Base-by-base conservation (phyloP, 2,797 vertebrate species). In the Labroides dimidiatus region DNA sequence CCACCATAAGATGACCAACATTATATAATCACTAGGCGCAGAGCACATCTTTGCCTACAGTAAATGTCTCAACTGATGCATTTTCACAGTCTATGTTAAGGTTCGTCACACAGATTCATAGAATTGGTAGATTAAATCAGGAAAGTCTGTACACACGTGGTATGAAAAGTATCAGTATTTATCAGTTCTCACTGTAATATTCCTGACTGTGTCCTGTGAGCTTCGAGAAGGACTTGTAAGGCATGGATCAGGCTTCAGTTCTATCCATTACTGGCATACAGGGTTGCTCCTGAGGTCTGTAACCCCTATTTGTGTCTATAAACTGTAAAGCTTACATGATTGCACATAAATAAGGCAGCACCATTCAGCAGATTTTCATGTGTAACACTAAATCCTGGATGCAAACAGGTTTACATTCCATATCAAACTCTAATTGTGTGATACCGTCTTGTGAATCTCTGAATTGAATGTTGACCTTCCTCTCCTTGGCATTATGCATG, bases 401-500 rank as follows among this genome's bases (percentile, higher is more conserved):
- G 53, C 43, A 63, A 30, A 50, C 43, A 59, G 20, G 50, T 36
- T 44, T 24, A 54, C 37, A 62, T 27, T 64, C 27, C 42, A 56
- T 69, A 39, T 69, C 61, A 60, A 74, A 83, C 19, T 64, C 80
- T 69, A 36, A 74, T 59, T 44, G 11, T 15, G 42, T 57, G 63
- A 64, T 53, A 19, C 11, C 24, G 47, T 72, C 64, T 58, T 17
- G 64, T 10, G 69, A 7, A 56, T 48, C 64, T 27, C 48, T 49
- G 23, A 36, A 39, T 44, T 57, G 51, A 44, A 68, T 65, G 33
- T 48, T 6, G 14, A 64, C 63, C 66, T 56, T 76, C 11, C 44
- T 6, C 30, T 52, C 8, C 17, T 27, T 9, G 39, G 12, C 52
- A 50, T 43, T n/a, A 10, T 19, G 56, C 21, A 41, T 14, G n/a